These are phyloP conservation scores for Holacanthella duospinosa DNA, from an alignment of 2,888 invertebrate genomes.

Conservation along the genomic window DNA sequence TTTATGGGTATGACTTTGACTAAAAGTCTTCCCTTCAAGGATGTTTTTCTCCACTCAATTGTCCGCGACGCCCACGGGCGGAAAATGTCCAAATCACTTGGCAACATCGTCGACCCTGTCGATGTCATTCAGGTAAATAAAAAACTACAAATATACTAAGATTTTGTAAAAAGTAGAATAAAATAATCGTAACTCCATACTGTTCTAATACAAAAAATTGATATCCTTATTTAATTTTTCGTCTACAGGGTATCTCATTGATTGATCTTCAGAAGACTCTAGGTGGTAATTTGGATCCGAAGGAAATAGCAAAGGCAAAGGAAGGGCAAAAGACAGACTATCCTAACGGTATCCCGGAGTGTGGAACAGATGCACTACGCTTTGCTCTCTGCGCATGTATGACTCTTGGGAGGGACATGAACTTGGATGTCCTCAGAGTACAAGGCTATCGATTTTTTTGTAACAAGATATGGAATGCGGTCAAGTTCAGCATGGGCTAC, in stretches of 20 bases:
- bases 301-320: constrained; percentile 65
- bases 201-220: no score
- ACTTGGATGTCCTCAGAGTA: constrained; percentile 87
- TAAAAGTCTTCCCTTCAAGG: constrained; percentile 82
- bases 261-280: constrained; percentile 61
- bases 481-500: constrained; percentile 66
- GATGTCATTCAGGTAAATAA: constrained; percentile 84
- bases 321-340: constrained; percentile 52
- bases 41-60: constrained; percentile 92
- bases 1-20: constrained; percentile 87
- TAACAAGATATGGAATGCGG: constrained; percentile 98
- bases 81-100: constrained; percentile 98
- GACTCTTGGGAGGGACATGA: constrained; percentile 79
- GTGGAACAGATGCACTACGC: constrained; percentile 86
- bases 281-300: constrained; percentile 73
- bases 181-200: no score
- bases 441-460: constrained; percentile 94
- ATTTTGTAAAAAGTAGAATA: no score
- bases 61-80: constrained; percentile 95
- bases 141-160: no score
- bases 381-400: constrained; percentile 85
- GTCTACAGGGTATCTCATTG: constrained; percentile 65
- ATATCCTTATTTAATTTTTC: no score
- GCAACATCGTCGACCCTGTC: constrained; percentile 95
- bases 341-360: constrained; percentile 89